These are phyloP conservation scores for Poecilia velifera DNA, from an alignment of 2,797 vertebrate genomes.

Conservation along the genomic window DNA sequence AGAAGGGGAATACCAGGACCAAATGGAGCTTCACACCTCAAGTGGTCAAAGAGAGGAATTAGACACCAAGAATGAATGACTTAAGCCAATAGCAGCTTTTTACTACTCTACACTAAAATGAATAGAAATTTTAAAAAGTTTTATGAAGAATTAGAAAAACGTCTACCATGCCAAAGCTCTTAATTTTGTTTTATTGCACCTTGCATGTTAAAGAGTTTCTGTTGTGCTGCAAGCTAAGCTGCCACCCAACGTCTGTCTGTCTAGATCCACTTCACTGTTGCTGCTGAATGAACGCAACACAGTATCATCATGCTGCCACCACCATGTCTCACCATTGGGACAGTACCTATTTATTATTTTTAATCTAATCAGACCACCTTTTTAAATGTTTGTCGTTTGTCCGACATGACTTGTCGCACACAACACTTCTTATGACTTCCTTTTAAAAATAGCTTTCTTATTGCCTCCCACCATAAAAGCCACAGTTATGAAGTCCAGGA, in stretches of 20 bases:
- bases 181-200: slow-evolving; percentile 7
- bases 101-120: slow-evolving; percentile 33
- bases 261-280: background rate
- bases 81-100: slow-evolving; percentile 51
- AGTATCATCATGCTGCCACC: background rate
- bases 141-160: slow-evolving; percentile 8
- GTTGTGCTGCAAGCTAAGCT: background rate
- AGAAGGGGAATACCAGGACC: slow-evolving; percentile 47
- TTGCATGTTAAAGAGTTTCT: background rate
- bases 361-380: background rate
- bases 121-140: background rate
- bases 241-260: background rate
- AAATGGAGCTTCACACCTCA: slow-evolving; percentile 63
- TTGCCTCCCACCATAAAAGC: background rate
- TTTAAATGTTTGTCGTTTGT: background rate
- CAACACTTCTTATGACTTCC: background rate
- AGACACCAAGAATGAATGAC: slow-evolving; percentile 54
- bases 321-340: background rate
- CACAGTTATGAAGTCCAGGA: background rate
- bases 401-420: background rate
- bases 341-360: background rate
- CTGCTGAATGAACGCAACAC: background rate
- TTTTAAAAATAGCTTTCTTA: background rate
- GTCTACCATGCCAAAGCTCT: slow-evolving; percentile 18
- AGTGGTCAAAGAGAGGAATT: slow-evolving; percentile 71